phyloP scores from a whole-genome alignment of 2,113 vertebrate genomes.

The Beaufortia kweichowensis region DNA sequence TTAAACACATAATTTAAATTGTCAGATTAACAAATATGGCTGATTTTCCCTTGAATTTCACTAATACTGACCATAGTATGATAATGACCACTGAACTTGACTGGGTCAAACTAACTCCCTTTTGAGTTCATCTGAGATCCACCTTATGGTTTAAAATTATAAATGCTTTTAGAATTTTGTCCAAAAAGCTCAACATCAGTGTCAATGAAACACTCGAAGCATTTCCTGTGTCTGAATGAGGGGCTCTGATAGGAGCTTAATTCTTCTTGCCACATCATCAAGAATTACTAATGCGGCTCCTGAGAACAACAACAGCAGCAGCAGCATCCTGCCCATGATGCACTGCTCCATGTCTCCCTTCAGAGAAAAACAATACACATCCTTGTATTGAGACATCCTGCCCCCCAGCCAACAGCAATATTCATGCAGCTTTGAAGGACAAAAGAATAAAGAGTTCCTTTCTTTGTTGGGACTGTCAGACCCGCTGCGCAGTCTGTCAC shows the following conservation, averaged over 20 bases:
- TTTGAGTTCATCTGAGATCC: conserved; percentile 2
- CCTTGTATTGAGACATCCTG: conserved; percentile 54
- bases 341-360: conserved; percentile 36
- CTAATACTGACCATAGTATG: neutral
- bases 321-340: conserved; percentile 38
- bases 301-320: conserved; percentile 11
- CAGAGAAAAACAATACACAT: conserved; percentile 54
- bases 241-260: neutral
- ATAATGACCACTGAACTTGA: neutral
- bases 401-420: conserved; percentile 48
- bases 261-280: conserved; percentile 26
- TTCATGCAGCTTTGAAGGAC: conserved; percentile 56
- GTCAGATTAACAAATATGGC: too few relatives aligned
- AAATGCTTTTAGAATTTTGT: neutral
- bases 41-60: neutral
- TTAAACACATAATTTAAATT: too few relatives aligned
- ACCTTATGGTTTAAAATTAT: neutral
- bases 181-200: conserved; percentile 7
- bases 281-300: conserved; percentile 25
- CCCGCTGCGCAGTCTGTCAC: conserved; percentile 45
- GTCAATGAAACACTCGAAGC: conserved; percentile 17
- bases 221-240: conserved; percentile 30
- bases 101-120: neutral
- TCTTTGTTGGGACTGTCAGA: conserved; percentile 49
- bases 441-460: conserved; percentile 47